These are phyloP conservation scores for Pomacea canaliculata DNA, from an alignment of 2,888 invertebrate genomes.

Conservation along the genomic window DNA sequence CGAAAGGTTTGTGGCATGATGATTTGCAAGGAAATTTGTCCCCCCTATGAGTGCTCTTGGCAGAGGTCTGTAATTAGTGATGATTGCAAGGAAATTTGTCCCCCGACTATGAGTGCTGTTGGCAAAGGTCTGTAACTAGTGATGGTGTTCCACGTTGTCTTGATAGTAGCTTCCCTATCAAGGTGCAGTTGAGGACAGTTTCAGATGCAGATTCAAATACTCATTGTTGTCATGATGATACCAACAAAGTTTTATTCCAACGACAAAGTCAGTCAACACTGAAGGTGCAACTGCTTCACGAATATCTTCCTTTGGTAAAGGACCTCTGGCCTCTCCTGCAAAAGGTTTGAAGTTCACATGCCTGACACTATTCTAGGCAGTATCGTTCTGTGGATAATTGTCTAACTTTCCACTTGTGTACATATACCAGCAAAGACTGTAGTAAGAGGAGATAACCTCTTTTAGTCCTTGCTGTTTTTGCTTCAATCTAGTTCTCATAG, in stretches of 20 bases:
- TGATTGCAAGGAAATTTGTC: neutral
- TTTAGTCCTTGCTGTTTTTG: too few species aligned
- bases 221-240: neutral
- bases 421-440: too few species aligned
- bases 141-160: neutral
- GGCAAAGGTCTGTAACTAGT: neutral
- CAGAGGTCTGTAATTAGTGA: neutral
- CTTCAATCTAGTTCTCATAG: too few species aligned
- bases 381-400: too few species aligned
- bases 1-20: conserved; percentile 7
- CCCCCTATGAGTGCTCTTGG: too few species aligned
- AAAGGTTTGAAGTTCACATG: too few species aligned
- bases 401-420: too few species aligned
- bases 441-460: too few species aligned
- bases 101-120: neutral
- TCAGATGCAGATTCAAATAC: neutral
- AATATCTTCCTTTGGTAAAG: too few species aligned
- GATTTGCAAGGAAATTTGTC: neutral
- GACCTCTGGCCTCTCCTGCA: too few species aligned
- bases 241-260: neutral
- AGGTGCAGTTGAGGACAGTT: neutral
- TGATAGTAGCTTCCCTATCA: neutral
- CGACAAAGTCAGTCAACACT: neutral
- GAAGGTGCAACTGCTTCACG: neutral
- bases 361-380: too few species aligned